Evolutionary conservation across 2,888 invertebrate genomes (phyloP).

Genomic region (Tenthredo amoena): DNA sequence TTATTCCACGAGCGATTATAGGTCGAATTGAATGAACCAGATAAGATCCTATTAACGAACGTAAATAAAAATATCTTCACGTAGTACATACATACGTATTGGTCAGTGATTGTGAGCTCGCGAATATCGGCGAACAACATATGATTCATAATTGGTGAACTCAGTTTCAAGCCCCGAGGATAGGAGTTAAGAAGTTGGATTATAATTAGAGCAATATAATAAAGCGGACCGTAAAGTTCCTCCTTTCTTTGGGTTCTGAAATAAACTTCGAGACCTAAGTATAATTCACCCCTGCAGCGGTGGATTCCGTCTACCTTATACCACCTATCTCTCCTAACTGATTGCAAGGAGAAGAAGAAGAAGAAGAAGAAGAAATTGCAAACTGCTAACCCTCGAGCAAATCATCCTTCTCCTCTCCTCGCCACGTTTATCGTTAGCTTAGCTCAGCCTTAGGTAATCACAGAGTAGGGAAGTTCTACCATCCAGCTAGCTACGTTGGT

Average conservation of each 20-base stretch:
- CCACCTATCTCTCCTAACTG: not conserved
- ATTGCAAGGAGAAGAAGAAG: not conserved
- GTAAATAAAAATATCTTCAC: not conserved
- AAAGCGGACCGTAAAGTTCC: not conserved
- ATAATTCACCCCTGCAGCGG: not conserved
- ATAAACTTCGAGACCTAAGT: not conserved
- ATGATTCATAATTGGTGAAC: constrained; percentile 9
- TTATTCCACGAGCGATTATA: too few species aligned
- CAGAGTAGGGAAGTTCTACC: not conserved
- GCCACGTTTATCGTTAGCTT: constrained; percentile 16
- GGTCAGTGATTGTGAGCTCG: not conserved
- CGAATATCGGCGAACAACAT: not conserved
- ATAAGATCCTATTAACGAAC: not conserved
- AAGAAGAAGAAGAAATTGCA: not conserved
- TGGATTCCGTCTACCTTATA: not conserved
- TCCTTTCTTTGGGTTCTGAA: not conserved
- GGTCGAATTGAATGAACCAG: not conserved
- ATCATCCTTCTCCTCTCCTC: not conserved
- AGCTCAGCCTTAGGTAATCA: constrained; percentile 21
- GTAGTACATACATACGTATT: not conserved
- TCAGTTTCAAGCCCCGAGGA: not conserved
- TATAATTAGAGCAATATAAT: not conserved
- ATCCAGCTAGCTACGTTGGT: constrained; percentile 16
- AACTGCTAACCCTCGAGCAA: constrained; percentile 18
- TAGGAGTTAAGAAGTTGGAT: not conserved